These are phyloP conservation scores for Procapra przewalskii DNA, from an alignment of 2,113 vertebrate genomes.

Conservation along the genomic window DNA sequence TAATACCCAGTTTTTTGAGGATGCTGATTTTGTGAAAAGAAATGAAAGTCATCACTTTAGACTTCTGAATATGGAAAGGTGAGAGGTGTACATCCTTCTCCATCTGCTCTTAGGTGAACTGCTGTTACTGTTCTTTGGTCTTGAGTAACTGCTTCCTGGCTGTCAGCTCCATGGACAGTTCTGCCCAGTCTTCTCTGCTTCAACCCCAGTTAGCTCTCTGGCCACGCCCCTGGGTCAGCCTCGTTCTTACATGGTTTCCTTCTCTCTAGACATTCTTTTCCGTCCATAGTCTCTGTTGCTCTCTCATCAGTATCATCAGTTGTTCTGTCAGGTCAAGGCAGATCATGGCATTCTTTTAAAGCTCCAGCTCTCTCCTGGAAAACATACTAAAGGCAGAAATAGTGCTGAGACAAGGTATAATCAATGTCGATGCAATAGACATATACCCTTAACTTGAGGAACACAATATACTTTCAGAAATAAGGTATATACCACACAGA, in stretches of 20 bases:
- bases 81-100: background rate
- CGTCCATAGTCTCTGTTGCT: too few species aligned
- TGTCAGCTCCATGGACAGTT: background rate
- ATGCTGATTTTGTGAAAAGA: background rate
- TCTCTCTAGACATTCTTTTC: background rate
- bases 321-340: background rate
- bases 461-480: background rate
- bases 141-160: background rate
- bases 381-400: background rate
- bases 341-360: background rate
- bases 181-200: background rate
- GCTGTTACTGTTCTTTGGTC: background rate
- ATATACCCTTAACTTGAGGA: background rate
- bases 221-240: rapidly evolving
- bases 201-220: background rate
- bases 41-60: background rate
- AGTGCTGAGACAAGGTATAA: background rate
- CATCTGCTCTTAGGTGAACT: background rate
- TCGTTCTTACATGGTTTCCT: background rate
- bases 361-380: background rate
- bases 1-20: background rate
- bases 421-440: background rate
- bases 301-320: background rate
- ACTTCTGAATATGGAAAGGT: background rate
- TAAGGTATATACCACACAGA: background rate